These are phyloP conservation scores for Rhingia rostrata DNA, from an alignment of 2,888 invertebrate genomes.

Conservation along the genomic window DNA sequence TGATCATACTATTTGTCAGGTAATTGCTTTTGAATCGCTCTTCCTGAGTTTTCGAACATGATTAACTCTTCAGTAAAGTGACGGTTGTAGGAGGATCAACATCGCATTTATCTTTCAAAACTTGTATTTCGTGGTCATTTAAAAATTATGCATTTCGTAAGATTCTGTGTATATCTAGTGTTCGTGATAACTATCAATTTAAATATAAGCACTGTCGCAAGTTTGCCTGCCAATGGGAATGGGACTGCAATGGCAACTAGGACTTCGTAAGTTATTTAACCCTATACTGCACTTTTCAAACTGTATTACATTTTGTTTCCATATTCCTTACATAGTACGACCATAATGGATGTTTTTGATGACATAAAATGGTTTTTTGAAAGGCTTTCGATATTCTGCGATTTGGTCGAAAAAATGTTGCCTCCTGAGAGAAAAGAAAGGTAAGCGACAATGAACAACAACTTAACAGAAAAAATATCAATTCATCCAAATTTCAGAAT, in stretches of 20 bases:
- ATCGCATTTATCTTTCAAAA: constrained; percentile 10
- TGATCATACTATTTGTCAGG: background rate
- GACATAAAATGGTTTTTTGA: constrained; percentile 76
- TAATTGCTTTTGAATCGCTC: background rate
- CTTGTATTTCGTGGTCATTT: background rate
- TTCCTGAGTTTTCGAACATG: background rate
- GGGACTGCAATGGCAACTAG: constrained; percentile 46
- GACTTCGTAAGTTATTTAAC: constrained; percentile 43
- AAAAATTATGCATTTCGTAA: constrained; percentile 18
- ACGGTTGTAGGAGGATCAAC: background rate
- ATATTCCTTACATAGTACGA: background rate
- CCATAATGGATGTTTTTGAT: constrained; percentile 59
- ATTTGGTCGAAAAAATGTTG: constrained; percentile 72
- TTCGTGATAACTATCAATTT: background rate
- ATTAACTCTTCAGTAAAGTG: background rate
- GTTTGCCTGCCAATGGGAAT: constrained; percentile 20
- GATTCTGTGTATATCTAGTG: background rate
- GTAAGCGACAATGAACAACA: constrained; percentile 34
- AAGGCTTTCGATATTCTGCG: constrained; percentile 73
- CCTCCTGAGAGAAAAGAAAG: constrained; percentile 63
- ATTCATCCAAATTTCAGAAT: constrained; percentile 41
- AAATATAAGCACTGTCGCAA: constrained; percentile 26
- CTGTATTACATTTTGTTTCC: background rate
- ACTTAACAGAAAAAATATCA: background rate
- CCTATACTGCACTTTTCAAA: background rate